These are phyloP conservation scores for Diglossa cyanea DNA, from an alignment of 2,797 vertebrate genomes.

Conservation along the genomic window DNA sequence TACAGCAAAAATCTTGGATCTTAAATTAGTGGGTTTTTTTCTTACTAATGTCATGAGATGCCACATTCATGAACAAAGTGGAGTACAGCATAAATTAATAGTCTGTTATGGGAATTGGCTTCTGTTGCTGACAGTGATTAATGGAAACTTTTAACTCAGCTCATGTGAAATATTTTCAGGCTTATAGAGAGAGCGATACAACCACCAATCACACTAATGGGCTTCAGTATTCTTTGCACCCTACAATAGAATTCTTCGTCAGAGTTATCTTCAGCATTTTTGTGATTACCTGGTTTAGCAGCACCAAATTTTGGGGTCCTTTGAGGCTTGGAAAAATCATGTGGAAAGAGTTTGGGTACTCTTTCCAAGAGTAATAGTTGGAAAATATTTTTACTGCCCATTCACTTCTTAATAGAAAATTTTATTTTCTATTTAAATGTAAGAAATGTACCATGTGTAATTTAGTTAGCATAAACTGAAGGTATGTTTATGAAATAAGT, in stretches of 20 bases:
- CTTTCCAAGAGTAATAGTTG: background rate
- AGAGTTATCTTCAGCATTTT: background rate
- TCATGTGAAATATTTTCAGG: background rate
- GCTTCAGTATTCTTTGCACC: background rate
- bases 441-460: background rate
- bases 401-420: background rate
- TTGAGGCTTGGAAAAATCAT: background rate
- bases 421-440: background rate
- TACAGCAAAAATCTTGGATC: background rate
- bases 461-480: background rate
- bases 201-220: background rate
- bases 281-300: background rate
- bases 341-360: background rate
- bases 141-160: background rate
- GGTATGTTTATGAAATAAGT: background rate
- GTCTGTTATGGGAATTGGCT: background rate
- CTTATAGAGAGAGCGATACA: background rate
- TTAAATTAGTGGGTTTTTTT: background rate
- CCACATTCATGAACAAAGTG: background rate
- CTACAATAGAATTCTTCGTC: background rate
- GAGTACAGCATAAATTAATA: background rate
- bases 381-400: background rate
- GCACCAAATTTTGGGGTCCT: background rate
- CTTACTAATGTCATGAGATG: background rate
- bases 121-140: conserved; percentile 8